Evolutionary conservation across 2,113 vertebrate genomes (phyloP).

Genomic region (Labrus mixtus): DNA sequence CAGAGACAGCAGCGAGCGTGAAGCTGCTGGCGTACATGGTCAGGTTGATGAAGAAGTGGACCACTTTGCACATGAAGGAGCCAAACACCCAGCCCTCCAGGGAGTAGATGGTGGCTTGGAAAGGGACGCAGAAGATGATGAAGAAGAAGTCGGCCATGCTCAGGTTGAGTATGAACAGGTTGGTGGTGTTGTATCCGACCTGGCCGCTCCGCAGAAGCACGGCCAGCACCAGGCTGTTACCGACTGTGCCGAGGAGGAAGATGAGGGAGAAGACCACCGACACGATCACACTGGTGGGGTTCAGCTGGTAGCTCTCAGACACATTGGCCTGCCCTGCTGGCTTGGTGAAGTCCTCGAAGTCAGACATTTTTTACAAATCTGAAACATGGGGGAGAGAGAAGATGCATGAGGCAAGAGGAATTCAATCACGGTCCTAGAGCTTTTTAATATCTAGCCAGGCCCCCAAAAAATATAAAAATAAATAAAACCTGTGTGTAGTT

Average conservation of each 20-base stretch:
- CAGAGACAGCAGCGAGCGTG: slow-evolving; percentile 89
- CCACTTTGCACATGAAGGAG: slow-evolving; percentile 91
- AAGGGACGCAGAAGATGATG: slow-evolving; percentile 92
- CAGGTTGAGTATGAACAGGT: slow-evolving; percentile 92
- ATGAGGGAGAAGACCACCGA: slow-evolving; percentile 91
- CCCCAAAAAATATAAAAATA: no score
- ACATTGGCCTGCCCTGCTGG: slow-evolving; percentile 79
- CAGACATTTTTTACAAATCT: slow-evolving; percentile 80
- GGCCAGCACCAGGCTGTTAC: slow-evolving; percentile 89
- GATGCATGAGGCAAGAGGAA: background rate
- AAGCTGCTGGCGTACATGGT: slow-evolving; percentile 95
- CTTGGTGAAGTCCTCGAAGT: slow-evolving; percentile 84
- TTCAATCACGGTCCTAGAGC: background rate
- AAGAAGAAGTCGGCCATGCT: slow-evolving; percentile 93
- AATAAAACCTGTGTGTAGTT: background rate
- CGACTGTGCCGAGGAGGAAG: slow-evolving; percentile 89
- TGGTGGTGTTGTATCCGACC: slow-evolving; percentile 89
- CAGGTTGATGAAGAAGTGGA: slow-evolving; percentile 93
- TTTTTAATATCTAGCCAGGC: background rate
- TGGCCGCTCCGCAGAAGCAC: slow-evolving; percentile 88
- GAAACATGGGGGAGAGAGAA: slow-evolving; percentile 18
- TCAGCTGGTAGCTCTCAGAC: slow-evolving; percentile 85
- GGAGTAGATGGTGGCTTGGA: slow-evolving; percentile 93
- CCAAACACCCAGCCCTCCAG: slow-evolving; percentile 91
- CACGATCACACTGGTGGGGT: slow-evolving; percentile 87